Evolutionary conservation across 2,797 vertebrate genomes (phyloP).

Genomic region (Perodicticus potto): DNA sequence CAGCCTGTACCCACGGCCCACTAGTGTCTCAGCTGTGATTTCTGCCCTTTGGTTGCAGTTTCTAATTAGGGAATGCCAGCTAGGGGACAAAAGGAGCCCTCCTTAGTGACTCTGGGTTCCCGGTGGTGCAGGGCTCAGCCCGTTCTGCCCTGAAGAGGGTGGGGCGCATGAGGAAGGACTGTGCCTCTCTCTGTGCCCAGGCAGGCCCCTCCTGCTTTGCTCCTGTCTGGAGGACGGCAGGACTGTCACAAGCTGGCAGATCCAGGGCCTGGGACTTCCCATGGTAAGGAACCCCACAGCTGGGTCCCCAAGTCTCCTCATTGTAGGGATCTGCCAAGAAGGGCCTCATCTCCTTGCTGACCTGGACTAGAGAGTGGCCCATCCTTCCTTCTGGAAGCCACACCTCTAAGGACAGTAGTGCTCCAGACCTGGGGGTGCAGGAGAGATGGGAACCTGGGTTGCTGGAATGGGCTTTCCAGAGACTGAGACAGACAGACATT

Average conservation of each 20-base stretch:
- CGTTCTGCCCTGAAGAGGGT: neutral
- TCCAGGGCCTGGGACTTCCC: neutral
- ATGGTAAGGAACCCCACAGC: neutral
- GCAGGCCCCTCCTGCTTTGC: neutral
- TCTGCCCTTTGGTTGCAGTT: neutral
- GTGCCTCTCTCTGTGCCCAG: neutral
- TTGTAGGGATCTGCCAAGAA: neutral
- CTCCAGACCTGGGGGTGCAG: neutral
- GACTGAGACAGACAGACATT: accelerated
- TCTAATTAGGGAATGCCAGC: neutral
- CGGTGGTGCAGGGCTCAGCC: neutral
- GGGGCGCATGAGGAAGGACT: neutral
- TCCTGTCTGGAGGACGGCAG: neutral
- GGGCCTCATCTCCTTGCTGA: neutral
- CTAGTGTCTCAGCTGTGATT: neutral
- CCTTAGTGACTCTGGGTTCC: neutral
- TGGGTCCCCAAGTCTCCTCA: neutral
- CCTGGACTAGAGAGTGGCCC: neutral
- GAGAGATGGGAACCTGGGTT: neutral
- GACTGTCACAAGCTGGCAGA: neutral
- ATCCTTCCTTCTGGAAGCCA: neutral
- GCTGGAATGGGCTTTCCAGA: neutral
- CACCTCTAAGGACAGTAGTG: neutral
- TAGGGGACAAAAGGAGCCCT: neutral
- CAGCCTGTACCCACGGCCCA: neutral